Percentiles rank a stretch among this genome's conserved stretches.
These are phyloP conservation scores for Drosophila putrida DNA, from an alignment of 2,888 invertebrate species.

Conservation along the genomic window DNA sequence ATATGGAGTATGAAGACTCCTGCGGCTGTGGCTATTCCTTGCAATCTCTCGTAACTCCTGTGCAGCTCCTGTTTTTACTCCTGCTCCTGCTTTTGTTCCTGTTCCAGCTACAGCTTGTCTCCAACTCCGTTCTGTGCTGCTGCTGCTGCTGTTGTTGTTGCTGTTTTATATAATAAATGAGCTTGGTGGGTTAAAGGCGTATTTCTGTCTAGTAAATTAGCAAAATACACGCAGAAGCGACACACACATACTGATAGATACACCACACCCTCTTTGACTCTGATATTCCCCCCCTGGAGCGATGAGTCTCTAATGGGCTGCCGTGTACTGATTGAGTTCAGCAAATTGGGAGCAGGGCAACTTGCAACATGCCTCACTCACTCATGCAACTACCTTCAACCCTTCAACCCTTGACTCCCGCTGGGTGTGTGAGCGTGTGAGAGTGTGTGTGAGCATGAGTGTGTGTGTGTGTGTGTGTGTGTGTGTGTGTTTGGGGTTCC, in stretches of 20 bases:
- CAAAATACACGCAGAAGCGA: constrained; percentile 77
- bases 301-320: constrained; percentile 72
- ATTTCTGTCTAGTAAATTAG: constrained; percentile 85
- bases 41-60: constrained; percentile 27
- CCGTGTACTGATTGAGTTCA: constrained; percentile 82
- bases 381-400: constrained; percentile 22
- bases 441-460: constrained; percentile 23
- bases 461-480: constrained; percentile 24
- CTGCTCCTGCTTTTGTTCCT: background rate
- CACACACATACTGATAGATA: constrained; percentile 36
- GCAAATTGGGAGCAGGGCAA: constrained; percentile 71
- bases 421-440: constrained; percentile 13
- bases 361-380: constrained; percentile 54
- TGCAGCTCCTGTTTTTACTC: constrained; percentile 14
- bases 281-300: constrained; percentile 50
- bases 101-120: constrained; percentile 29
- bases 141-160: constrained; percentile 32
- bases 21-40: constrained; percentile 27
- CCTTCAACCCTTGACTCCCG: constrained; percentile 34
- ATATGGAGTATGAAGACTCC: constrained; percentile 2
- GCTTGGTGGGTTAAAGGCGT: constrained; percentile 84
- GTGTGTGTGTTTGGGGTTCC: constrained; percentile 39
- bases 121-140: constrained; percentile 36
- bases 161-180: constrained; percentile 84
- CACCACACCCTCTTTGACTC: constrained; percentile 44